A percentile compares a stretch with the other conserved stretches of the same genome.
Conservation (phyloP, 2,888 invertebrate genomes). For the Alitta virens region DNA sequence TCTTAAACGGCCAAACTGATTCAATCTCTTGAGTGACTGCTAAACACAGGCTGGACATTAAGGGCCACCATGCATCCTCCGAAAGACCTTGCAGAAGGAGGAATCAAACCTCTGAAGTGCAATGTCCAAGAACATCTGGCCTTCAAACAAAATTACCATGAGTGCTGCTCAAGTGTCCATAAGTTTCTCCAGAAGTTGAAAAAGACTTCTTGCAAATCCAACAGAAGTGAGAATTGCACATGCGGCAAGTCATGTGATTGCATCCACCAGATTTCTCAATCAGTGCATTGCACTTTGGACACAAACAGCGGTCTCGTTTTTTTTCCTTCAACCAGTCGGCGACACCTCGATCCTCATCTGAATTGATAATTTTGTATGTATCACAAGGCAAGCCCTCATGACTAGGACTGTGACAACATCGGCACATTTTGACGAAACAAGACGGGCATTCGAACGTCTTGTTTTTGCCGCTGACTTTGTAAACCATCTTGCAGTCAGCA, state of each 20-base stretch:
- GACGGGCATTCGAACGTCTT: conserved; percentile 31
- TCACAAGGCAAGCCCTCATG: conserved; percentile 43
- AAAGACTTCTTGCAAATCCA: conserved; percentile 41
- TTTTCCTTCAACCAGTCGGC: conserved; percentile 29
- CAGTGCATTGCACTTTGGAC: conserved; percentile 38
- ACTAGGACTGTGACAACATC: conserved; percentile 37
- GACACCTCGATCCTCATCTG: conserved; percentile 24
- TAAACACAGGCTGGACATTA: too few relatives aligned
- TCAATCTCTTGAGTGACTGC: too few relatives aligned
- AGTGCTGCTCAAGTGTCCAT: conserved; percentile 32
- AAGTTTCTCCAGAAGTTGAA: conserved; percentile 27
- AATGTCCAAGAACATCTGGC: too few relatives aligned
- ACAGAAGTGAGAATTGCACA: conserved; percentile 41
- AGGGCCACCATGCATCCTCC: too few relatives aligned
- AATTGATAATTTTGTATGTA: conserved; percentile 30
- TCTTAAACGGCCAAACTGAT: too few relatives aligned
- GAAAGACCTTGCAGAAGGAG: too few relatives aligned
- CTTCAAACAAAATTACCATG: not conserved
- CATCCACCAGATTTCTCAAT: conserved; percentile 48
- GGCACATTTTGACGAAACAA: conserved; percentile 36
- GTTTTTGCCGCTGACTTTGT: conserved; percentile 31
- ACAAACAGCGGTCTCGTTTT: conserved; percentile 31
- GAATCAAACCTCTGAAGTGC: too few relatives aligned
- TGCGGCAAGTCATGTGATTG: conserved; percentile 39
- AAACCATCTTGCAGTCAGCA: conserved; percentile 43